Conservation (phyloP, 35 echinoderm and acorn worm species). For the Lytechinus pictus region DNA sequence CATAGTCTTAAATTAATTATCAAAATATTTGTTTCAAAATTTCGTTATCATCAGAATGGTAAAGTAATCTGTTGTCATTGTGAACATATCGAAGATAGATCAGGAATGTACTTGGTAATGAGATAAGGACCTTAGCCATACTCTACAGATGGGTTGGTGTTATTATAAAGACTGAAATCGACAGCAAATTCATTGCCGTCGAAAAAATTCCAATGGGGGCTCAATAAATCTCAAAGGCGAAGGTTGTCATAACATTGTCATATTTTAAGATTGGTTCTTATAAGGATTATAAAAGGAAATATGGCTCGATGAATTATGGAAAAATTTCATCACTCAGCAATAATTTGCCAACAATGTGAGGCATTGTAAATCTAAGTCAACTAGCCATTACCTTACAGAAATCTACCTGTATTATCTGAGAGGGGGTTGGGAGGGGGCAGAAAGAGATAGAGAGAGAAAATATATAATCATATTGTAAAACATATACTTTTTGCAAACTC, state of each 20-base stretch:
- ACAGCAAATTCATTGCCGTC: neutral
- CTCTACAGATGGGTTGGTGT: too few relatives aligned
- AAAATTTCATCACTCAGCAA: neutral
- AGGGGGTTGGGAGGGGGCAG: neutral
- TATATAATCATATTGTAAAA: neutral
- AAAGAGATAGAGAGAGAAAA: neutral
- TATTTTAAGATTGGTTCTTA: neutral
- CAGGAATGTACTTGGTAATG: neutral
- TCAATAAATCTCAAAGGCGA: slow-evolving; percentile 3
- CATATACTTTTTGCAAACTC: neutral
- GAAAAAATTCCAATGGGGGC: neutral
- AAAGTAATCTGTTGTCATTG: neutral
- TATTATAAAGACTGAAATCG: neutral
- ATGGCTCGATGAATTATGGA: neutral
- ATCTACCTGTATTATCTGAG: neutral
- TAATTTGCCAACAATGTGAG: slow-evolving; percentile 12
- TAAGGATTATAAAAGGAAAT: neutral
- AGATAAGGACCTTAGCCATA: too few relatives aligned
- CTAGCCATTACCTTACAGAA: neutral
- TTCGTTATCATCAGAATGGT: neutral
- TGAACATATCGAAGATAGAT: neutral
- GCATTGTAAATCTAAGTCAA: too few relatives aligned
- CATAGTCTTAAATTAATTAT: too few relatives aligned
- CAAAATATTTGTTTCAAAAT: too few relatives aligned
- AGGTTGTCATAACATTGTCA: slow-evolving; percentile 12